Percentiles rank a stretch among this genome's conserved stretches.
Conservation (phyloP, 2,888 invertebrate species). For the Luffia ferchaultella region DNA sequence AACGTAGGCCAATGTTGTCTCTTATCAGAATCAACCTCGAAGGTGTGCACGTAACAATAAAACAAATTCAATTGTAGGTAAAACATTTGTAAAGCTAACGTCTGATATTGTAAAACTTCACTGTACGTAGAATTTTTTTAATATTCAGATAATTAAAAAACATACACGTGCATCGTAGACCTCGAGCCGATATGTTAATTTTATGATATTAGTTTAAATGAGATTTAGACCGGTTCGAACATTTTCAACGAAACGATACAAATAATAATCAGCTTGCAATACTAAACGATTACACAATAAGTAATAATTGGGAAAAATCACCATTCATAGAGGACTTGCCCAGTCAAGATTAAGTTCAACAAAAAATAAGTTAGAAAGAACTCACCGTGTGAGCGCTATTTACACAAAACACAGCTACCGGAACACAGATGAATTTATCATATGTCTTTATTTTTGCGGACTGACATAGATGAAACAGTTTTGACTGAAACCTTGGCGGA, state of each 20-base stretch:
- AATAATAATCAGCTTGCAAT: neutral
- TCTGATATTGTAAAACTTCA: too few relatives aligned
- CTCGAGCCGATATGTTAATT: slow-evolving; percentile 54
- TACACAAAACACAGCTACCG: neutral
- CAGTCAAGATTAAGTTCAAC: neutral
- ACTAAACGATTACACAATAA: neutral
- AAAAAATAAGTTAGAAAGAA: neutral
- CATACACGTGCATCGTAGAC: slow-evolving; percentile 35
- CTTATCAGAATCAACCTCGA: too few relatives aligned
- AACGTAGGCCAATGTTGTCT: too few relatives aligned
- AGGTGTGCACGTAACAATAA: too few relatives aligned
- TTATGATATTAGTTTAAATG: slow-evolving; percentile 54
- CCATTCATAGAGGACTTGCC: too few relatives aligned
- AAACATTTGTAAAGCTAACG: too few relatives aligned
- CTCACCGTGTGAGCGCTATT: neutral
- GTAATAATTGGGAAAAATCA: neutral
- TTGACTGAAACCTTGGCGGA: neutral
- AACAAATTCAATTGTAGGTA: too few relatives aligned
- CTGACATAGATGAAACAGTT: too few relatives aligned
- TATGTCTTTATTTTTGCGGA: too few relatives aligned
- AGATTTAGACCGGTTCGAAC: slow-evolving; percentile 50
- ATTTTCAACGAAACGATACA: neutral
- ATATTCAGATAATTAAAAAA: too few relatives aligned
- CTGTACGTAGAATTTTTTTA: too few relatives aligned
- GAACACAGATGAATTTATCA: neutral